Evolutionary conservation across 2,113 vertebrate species (phyloP).

Genomic region (Erythrocercus mccallii): DNA sequence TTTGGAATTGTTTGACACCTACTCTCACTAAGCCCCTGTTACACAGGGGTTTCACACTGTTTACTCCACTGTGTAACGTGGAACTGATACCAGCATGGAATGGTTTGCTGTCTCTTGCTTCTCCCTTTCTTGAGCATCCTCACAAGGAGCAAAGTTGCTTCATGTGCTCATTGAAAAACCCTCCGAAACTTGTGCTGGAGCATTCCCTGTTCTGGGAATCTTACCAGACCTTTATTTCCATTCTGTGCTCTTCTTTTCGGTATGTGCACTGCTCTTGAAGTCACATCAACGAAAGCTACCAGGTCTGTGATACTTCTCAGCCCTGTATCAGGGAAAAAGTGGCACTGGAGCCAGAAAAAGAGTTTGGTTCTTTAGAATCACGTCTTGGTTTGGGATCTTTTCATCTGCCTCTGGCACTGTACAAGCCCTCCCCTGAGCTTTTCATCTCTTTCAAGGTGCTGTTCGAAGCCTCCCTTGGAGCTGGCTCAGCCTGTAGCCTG

Average conservation of each 20-base stretch:
- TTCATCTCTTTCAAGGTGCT: constrained; percentile 26
- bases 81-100: background rate
- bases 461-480: background rate
- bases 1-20: background rate
- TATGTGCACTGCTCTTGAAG: background rate
- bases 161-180: background rate
- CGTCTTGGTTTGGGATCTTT: background rate
- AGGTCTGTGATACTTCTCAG: background rate
- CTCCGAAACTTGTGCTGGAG: background rate
- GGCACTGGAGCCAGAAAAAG: background rate
- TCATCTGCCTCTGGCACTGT: constrained; percentile 7
- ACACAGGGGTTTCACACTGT: background rate
- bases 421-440: constrained; percentile 4
- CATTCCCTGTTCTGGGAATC: background rate
- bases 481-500: background rate
- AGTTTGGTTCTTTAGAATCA: background rate
- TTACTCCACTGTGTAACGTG: background rate
- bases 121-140: background rate
- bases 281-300: background rate
- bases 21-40: background rate
- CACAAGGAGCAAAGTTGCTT: background rate
- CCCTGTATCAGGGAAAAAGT: background rate
- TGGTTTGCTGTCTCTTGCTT: background rate
- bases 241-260: background rate
- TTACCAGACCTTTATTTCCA: background rate